A percentile compares a stretch with the other conserved stretches of the same genome.
These are phyloP conservation scores for Frieseomelitta varia DNA, from an alignment of 1,140 invertebrate species.

Conservation along the genomic window DNA sequence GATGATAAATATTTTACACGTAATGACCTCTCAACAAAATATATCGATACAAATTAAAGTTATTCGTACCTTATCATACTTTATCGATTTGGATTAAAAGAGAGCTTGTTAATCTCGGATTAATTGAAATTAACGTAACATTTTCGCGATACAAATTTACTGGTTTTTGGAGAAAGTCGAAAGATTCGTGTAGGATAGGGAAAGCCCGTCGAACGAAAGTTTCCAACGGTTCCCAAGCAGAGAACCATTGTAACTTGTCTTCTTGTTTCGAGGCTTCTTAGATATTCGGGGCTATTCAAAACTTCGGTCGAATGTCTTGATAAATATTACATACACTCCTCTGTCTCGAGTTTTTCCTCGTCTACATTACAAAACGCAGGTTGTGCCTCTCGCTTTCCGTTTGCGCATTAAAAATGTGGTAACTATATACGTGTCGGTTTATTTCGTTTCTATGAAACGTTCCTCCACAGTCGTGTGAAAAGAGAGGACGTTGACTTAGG, in stretches of 20 bases:
- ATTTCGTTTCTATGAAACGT: not conserved
- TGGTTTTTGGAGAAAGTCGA: constrained; percentile 9
- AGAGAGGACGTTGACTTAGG: constrained; percentile 32
- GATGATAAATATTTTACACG: not conserved
- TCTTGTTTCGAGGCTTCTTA: not conserved
- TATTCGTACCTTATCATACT: not conserved
- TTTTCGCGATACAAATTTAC: not conserved
- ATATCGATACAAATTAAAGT: not conserved
- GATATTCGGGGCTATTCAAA: not conserved
- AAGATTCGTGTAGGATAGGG: not conserved
- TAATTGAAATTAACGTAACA: not conserved
- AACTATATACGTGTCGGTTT: not conserved
- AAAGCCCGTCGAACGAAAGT: constrained; percentile 18
- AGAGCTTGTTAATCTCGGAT: not conserved
- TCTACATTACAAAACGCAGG: not conserved
- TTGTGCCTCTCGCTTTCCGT: constrained; percentile 8
- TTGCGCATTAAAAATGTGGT: not conserved
- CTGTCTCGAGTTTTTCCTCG: not conserved
- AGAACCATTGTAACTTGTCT: not conserved
- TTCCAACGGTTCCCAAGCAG: not conserved
- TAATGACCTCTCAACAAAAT: not conserved
- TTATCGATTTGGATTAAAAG: not conserved
- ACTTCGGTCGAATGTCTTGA: not conserved
- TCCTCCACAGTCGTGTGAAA: constrained; percentile 9
- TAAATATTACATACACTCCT: constrained; percentile 12